Percentiles rank a stretch among this genome's conserved stretches.
Evolutionary conservation across 2,888 invertebrate genomes (phyloP).

Genomic region (Cataglyphis albicans): DNA sequence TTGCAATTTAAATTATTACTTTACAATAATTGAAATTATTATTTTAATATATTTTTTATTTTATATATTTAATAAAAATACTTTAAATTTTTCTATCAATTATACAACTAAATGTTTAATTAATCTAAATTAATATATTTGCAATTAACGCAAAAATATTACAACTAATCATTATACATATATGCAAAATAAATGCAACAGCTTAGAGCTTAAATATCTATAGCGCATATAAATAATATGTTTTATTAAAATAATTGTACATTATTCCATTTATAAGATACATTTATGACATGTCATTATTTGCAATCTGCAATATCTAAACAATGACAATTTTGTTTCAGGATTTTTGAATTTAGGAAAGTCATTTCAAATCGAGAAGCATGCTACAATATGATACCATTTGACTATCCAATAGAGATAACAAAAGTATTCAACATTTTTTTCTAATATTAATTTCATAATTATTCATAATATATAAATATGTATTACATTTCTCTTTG

Average conservation of each 20-base stretch:
- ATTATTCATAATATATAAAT: neutral
- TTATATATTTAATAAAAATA: neutral
- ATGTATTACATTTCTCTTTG: constrained; percentile 25
- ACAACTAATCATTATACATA: neutral
- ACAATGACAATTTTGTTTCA: constrained; percentile 86
- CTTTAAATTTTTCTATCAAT: neutral
- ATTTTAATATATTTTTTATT: neutral
- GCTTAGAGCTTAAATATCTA: too few species aligned
- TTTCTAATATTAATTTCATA: neutral
- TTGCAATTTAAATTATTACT: too few species aligned
- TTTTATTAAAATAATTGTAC: neutral
- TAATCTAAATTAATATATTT: neutral
- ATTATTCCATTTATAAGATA: neutral
- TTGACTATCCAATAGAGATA: constrained; percentile 94
- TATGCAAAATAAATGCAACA: neutral
- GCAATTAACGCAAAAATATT: neutral
- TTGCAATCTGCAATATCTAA: neutral
- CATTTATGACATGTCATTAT: neutral
- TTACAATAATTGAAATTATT: neutral
- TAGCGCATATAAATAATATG: neutral
- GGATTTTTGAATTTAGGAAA: constrained; percentile 96
- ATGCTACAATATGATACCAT: constrained; percentile 93
- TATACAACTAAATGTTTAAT: neutral
- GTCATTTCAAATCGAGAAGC: constrained; percentile 93
- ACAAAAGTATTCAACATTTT: constrained; percentile 90